These are phyloP conservation scores for Atrichornis clamosus DNA, from an alignment of 2,113 vertebrate genomes.

Conservation along the genomic window DNA sequence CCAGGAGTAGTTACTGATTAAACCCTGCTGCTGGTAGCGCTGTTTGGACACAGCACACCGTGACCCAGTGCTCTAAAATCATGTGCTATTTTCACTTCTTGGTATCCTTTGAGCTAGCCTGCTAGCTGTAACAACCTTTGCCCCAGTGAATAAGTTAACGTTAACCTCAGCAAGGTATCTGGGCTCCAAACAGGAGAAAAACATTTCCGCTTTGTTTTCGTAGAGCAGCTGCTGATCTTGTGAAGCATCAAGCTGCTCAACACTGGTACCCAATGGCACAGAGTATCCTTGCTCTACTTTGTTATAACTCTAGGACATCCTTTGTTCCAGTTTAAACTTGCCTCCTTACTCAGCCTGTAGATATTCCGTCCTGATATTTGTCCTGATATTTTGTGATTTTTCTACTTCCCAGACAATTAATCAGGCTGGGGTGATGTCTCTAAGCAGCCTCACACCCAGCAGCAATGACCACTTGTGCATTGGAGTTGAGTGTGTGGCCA, in stretches of 20 bases:
- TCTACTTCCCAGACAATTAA: background rate
- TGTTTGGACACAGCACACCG: background rate
- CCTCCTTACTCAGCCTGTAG: background rate
- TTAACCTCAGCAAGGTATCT: background rate
- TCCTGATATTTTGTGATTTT: background rate
- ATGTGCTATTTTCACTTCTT: background rate
- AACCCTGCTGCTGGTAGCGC: background rate
- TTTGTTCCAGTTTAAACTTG: background rate
- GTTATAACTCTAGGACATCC: background rate
- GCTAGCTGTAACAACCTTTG: background rate
- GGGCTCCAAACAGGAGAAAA: background rate
- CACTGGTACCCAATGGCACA: fast-evolving
- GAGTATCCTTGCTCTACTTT: background rate
- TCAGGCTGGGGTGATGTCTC: background rate
- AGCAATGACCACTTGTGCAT: background rate
- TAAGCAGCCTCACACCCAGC: background rate
- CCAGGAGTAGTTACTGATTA: background rate
- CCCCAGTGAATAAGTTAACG: background rate
- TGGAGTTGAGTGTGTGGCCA: fast-evolving
- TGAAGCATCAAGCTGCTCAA: fast-evolving
- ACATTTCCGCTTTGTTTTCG: background rate
- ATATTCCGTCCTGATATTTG: background rate
- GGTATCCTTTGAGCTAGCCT: background rate
- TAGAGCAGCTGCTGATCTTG: background rate
- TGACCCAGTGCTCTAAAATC: slow-evolving; percentile 18